phyloP scores from a whole-genome alignment of 2,797 vertebrate genomes.

The Florisuga fusca region DNA sequence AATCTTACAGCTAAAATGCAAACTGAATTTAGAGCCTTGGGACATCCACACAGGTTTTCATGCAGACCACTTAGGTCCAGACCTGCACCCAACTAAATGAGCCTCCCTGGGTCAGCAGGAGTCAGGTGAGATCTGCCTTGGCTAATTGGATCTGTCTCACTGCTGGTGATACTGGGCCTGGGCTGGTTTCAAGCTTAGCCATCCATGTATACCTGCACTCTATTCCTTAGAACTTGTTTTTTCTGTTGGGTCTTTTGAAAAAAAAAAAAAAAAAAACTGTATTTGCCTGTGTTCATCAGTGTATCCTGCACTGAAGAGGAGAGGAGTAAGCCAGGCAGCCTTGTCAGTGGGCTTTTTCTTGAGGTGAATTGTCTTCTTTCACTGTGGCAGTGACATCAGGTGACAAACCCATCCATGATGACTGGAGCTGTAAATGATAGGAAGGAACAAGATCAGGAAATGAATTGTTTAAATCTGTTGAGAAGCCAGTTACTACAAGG shows the following conservation, averaged over 20 bases:
- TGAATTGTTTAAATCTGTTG: not conserved
- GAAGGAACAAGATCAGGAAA: not conserved
- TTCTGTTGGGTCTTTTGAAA: not conserved
- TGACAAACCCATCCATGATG: not conserved
- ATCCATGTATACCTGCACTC: not conserved
- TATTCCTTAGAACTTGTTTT: not conserved
- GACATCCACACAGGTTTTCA: not conserved
- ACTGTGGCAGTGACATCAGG: not conserved
- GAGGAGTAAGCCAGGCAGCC: not conserved
- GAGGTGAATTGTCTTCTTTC: not conserved
- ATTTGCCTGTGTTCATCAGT: not conserved
- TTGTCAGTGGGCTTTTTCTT: not conserved
- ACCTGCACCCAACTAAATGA: not conserved
- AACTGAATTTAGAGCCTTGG: not conserved
- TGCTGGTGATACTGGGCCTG: not conserved
- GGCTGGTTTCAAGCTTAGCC: not conserved
- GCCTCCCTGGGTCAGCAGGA: conserved; percentile 18
- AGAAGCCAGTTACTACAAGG: not conserved
- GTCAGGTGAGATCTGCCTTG: not conserved
- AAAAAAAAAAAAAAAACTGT: not conserved
- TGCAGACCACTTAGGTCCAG: not conserved
- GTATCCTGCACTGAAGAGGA: not conserved
- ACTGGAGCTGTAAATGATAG: not conserved
- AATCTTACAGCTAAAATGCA: not conserved
- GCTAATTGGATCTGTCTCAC: conserved; percentile 3